Conservation (phyloP, 2,797 vertebrate genomes). For the Streptopelia turtur region DNA sequence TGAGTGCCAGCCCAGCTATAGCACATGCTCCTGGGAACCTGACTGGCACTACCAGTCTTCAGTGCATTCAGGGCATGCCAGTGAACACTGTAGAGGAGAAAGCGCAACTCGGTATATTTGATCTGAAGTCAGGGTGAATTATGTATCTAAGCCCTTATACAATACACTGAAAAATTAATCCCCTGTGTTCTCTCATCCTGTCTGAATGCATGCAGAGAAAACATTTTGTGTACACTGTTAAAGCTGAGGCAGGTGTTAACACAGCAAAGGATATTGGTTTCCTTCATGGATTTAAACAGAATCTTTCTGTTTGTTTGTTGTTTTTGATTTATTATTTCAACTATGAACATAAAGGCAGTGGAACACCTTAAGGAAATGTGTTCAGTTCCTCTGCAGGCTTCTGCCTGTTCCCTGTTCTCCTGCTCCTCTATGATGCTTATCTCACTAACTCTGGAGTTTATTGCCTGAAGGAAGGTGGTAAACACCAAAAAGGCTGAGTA, state of each 20-base stretch:
- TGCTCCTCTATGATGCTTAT: not conserved
- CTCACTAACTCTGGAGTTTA: not conserved
- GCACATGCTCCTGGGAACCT: not conserved
- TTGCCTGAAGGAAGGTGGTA: constrained; percentile 35
- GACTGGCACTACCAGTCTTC: not conserved
- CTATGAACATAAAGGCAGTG: not conserved
- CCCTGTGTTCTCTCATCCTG: not conserved
- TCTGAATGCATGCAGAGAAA: not conserved
- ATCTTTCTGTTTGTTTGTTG: not conserved
- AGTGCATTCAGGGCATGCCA: not conserved
- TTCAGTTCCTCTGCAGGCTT: not conserved
- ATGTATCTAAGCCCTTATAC: not conserved
- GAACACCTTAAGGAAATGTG: not conserved
- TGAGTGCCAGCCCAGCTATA: not conserved
- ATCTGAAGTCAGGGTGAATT: not conserved
- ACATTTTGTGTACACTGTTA: not conserved
- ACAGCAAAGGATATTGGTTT: not conserved
- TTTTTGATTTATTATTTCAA: not conserved
- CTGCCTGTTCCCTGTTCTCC: not conserved
- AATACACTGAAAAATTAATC: not conserved
- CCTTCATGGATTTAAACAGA: not conserved
- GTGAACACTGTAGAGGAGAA: not conserved
- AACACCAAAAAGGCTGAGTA: constrained; percentile 45
- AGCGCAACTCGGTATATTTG: rapidly evolving
- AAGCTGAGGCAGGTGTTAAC: not conserved